These are phyloP conservation scores for Phenacoccus solenopsis DNA, from an alignment of 1,140 invertebrate genomes.

Conservation along the genomic window DNA sequence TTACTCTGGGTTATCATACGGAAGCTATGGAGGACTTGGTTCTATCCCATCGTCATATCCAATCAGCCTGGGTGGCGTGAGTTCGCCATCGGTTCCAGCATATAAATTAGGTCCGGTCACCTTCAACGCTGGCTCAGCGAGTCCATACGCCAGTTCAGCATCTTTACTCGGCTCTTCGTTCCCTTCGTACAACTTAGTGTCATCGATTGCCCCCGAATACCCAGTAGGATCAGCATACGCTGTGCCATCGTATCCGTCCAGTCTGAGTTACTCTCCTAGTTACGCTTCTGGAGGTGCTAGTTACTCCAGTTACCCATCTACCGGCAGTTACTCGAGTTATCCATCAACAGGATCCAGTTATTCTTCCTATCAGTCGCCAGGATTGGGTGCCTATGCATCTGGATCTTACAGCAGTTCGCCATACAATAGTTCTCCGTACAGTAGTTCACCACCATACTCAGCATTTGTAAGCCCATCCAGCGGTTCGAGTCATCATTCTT, in stretches of 20 bases:
- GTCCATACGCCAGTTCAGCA: background rate
- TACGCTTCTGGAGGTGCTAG: background rate
- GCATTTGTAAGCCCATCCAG: background rate
- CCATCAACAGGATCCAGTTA: background rate
- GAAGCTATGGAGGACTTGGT: background rate
- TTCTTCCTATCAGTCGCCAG: background rate
- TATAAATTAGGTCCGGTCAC: background rate
- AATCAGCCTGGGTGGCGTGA: background rate
- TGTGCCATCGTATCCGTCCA: background rate
- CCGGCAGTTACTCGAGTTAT: background rate
- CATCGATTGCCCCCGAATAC: background rate
- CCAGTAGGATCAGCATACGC: background rate
- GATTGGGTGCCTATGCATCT: background rate
- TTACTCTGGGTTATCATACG: conserved; percentile 1
- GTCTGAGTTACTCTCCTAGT: background rate
- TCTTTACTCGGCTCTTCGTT: too few species aligned
- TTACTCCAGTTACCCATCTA: background rate
- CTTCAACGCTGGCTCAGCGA: background rate
- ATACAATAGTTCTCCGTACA: background rate
- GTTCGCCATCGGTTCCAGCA: background rate
- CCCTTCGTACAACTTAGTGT: background rate
- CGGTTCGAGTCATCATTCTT: background rate
- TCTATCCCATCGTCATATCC: background rate
- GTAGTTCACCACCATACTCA: background rate
- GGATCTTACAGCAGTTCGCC: background rate